Evolutionary conservation across 2,888 invertebrate species (phyloP), one percentile per base, ranked within the genome.

Genomic region (Adelphocoris suturalis): DNA sequence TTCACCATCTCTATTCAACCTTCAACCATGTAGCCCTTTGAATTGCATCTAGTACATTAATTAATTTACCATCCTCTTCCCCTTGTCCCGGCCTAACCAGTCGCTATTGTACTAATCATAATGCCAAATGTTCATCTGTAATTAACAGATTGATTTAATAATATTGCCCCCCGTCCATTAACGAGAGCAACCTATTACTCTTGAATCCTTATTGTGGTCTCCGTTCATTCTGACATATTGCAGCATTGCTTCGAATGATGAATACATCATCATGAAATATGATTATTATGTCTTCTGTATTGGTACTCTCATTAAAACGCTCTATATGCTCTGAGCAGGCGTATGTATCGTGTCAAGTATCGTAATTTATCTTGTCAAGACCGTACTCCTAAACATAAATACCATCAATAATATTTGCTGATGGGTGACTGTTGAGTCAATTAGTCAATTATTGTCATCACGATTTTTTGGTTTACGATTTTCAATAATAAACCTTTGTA

Each of bases 71-170:
- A 37, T n/a, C 48, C 47, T 47, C 48, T 23, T 52, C 46, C 23
- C 19, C 82, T 48, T 19, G 37, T 47, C 27, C 48, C 55, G 52
- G 27, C 23, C 52, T 82, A 27, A 82, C 19, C 82, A 14, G 48
- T 27, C 13, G 47, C 82, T 82, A 82, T 82, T 82, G 52, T 82
- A 52, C 23, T 82, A 52, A 27, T 82, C 23, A 52, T 82, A 52
- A 82, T 82, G 82, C 52, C n/a, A 13, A 80, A 80, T 80, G 46
- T 80, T 52, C 7, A 16, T 23, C 48, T 82, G 82, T 82, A 82
- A 82, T 82, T 82, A 82, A 82, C 82, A 82, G 52, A 82, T 82
- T 82, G 82, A 82, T 82, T 82, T 82, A 82, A 52, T 82, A 52
- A 82, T 52, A 82, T 47, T 47, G 48, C 13, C 52, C 78, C 14